Conservation (phyloP, 1,140 invertebrate genomes). For the Brachionus rotundiformis region DNA sequence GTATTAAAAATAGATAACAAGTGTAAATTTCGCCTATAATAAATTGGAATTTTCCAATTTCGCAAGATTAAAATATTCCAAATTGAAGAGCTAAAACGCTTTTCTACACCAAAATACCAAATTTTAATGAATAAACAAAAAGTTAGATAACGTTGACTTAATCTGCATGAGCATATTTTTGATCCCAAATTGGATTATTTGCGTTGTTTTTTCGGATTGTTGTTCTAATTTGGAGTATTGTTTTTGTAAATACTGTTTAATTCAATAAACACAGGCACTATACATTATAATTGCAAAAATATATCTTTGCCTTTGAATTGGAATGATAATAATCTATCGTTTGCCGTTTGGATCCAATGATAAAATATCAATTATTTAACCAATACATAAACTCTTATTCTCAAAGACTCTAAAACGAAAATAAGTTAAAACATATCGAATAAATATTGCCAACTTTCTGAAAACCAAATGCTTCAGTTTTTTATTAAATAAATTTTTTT, state of each 20-base stretch:
- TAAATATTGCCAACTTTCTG: slow-evolving; percentile 3
- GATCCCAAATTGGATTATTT: slow-evolving; percentile 5
- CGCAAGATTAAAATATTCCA: slow-evolving; percentile 6
- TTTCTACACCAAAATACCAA: slow-evolving; percentile 19
- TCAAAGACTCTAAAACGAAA: neutral
- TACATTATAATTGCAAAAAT: slow-evolving; percentile 50
- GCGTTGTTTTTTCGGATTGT: slow-evolving; percentile 6
- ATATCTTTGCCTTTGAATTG: slow-evolving; percentile 17
- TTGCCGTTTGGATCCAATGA: slow-evolving; percentile 41
- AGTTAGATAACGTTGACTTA: slow-evolving; percentile 13
- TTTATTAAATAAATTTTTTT: neutral
- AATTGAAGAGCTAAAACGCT: neutral
- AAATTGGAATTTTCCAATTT: neutral
- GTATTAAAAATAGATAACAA: neutral
- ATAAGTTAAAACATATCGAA: neutral
- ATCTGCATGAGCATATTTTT: neutral
- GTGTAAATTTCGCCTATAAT: neutral
- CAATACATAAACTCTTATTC: neutral
- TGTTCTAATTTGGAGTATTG: neutral
- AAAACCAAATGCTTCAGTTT: neutral
- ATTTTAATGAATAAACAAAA: slow-evolving; percentile 17
- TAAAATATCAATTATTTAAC: slow-evolving; percentile 50
- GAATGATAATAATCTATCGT: slow-evolving; percentile 53
- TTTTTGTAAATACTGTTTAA: neutral
- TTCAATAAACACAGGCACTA: slow-evolving; percentile 1